Percentiles rank a stretch among this genome's conserved stretches.
phyloP scores from a whole-genome alignment of 2,113 vertebrate species.

The Serranochromis macrocephalus region DNA sequence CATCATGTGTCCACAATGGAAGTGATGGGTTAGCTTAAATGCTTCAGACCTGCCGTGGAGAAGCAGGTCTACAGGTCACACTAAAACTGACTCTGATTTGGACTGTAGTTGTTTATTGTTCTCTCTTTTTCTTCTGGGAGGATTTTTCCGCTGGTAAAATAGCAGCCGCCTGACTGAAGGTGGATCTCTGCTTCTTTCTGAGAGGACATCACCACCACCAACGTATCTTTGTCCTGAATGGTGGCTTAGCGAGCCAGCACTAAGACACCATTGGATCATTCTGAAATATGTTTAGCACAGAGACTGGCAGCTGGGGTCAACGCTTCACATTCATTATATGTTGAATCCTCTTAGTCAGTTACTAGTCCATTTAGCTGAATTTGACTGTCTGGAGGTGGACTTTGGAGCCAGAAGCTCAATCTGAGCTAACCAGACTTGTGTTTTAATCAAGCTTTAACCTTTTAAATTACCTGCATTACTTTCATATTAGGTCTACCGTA shows the following conservation, averaged over 20 bases:
- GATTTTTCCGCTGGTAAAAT: neutral
- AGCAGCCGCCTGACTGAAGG: neutral
- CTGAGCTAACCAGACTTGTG: neutral
- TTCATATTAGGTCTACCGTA: neutral
- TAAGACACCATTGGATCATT: neutral
- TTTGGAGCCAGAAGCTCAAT: neutral
- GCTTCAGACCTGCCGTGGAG: neutral
- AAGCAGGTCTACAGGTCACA: neutral
- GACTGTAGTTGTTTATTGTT: neutral
- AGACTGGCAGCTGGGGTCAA: neutral
- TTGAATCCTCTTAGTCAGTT: neutral
- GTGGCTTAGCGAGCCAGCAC: neutral
- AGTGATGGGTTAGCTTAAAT: neutral
- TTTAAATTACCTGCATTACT: neutral
- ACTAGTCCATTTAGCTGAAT: neutral
- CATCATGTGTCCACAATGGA: neutral
- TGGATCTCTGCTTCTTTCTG: neutral
- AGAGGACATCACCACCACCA: neutral
- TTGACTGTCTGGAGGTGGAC: neutral
- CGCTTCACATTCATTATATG: neutral
- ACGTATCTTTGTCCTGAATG: neutral
- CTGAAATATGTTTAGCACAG: neutral
- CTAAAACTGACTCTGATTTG: neutral
- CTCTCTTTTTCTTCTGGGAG: neutral
- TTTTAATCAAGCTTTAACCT: neutral